A percentile compares a stretch with the other conserved stretches of the same genome.
Evolutionary conservation across 2,113 vertebrate genomes (phyloP).

Genomic region (Hassar affinis): DNA sequence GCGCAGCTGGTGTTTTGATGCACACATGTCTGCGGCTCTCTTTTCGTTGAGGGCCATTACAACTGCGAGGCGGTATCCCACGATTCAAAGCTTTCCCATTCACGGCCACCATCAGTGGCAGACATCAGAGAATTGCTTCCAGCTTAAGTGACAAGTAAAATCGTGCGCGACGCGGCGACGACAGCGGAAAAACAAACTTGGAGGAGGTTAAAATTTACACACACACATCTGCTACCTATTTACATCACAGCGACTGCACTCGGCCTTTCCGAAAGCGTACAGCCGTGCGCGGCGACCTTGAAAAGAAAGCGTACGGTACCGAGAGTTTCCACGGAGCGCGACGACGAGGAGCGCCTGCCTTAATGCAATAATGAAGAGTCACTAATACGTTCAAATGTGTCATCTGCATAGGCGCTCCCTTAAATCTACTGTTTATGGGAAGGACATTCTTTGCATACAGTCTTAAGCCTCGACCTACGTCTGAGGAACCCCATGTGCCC

Average conservation of each 20-base stretch:
- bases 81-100: slow-evolving; percentile 18
- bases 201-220: slow-evolving; percentile 23
- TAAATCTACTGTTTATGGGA: slow-evolving; percentile 9
- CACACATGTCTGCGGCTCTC: not conserved
- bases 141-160: slow-evolving; percentile 34
- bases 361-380: not conserved
- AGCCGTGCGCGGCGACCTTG: not conserved
- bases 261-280: not conserved
- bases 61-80: not conserved
- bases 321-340: too few relatives aligned
- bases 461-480: not conserved
- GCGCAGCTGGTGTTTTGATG: not conserved
- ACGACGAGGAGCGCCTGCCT: not conserved
- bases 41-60: not conserved
- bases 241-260: not conserved
- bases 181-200: slow-evolving; percentile 28
- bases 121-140: slow-evolving; percentile 26
- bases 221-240: slow-evolving; percentile 31
- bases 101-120: slow-evolving; percentile 7
- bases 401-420: not conserved
- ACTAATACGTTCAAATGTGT: not conserved
- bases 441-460: not conserved
- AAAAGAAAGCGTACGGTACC: not conserved
- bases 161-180: not conserved
- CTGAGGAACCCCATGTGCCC: not conserved